A percentile compares a stretch with the other conserved stretches of the same genome.
phyloP scores from a whole-genome alignment of 2,113 vertebrate genomes.

The Dunckerocampus dactyliophorus region DNA sequence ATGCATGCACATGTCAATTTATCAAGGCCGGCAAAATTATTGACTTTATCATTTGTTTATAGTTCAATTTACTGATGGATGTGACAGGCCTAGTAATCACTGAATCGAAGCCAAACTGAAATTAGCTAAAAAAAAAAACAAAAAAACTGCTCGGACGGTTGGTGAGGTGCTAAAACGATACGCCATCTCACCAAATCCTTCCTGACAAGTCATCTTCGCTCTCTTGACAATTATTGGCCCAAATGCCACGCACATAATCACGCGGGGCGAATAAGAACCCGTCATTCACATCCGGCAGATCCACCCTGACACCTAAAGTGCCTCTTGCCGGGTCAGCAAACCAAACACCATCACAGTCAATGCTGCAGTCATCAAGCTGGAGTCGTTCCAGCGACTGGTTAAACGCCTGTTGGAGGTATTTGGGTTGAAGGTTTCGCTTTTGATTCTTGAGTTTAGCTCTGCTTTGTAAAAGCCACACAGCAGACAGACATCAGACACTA shows the following conservation, averaged over 20 bases:
- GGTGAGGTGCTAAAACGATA: background rate
- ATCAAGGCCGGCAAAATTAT: too few relatives aligned
- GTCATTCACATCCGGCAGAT: constrained; percentile 51
- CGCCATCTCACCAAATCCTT: constrained; percentile 44
- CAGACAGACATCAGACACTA: constrained; percentile 27
- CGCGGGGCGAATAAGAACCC: constrained; percentile 31
- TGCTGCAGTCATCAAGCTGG: constrained; percentile 47
- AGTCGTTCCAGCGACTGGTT: constrained; percentile 39
- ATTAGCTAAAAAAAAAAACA: too few relatives aligned
- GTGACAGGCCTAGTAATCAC: too few relatives aligned
- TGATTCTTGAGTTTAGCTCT: constrained; percentile 20
- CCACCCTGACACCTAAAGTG: constrained; percentile 46
- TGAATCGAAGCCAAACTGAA: too few relatives aligned
- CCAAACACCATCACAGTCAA: constrained; percentile 54
- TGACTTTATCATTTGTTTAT: too few relatives aligned
- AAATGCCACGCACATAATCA: constrained; percentile 39
- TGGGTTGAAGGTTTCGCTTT: constrained; percentile 25
- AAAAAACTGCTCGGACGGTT: too few relatives aligned
- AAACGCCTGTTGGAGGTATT: constrained; percentile 41
- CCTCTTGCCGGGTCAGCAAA: constrained; percentile 61
- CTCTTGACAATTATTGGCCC: constrained; percentile 47
- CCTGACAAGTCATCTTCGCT: constrained; percentile 48
- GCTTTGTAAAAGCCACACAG: background rate
- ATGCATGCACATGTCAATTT: too few relatives aligned
- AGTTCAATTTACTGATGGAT: too few relatives aligned